A percentile compares a stretch with the other conserved stretches of the same genome.
These are phyloP conservation scores for Adineta ricciae DNA, from an alignment of 2,888 invertebrate genomes.

Conservation along the genomic window DNA sequence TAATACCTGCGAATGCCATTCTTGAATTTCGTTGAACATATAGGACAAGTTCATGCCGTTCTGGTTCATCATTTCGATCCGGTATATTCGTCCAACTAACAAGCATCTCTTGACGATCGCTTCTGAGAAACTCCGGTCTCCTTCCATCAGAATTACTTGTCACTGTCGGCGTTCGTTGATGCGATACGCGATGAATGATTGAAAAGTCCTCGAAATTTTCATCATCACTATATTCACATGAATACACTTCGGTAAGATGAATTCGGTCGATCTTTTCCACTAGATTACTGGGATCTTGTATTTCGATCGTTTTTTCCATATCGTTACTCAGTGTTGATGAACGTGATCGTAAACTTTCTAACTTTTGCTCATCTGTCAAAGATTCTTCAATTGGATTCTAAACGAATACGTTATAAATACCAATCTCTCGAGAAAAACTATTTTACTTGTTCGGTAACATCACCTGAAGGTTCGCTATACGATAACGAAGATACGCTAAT, in stretches of 20 bases:
- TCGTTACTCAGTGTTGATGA: background rate
- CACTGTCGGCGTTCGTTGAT: background rate
- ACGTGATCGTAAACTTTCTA: background rate
- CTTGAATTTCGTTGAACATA: conserved; percentile 7
- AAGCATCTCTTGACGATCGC: background rate
- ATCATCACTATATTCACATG: background rate
- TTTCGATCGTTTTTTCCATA: background rate
- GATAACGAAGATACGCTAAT: background rate
- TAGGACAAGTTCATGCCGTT: background rate
- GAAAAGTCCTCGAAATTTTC: background rate
- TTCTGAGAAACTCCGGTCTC: background rate
- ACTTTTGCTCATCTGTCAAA: background rate
- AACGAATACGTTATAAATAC: no score
- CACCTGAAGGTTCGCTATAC: no score
- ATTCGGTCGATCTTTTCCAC: background rate
- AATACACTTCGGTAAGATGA: background rate
- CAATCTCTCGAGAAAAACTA: no score
- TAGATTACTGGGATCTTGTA: background rate
- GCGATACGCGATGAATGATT: background rate
- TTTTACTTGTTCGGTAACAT: no score
- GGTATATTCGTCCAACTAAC: conserved; percentile 8
- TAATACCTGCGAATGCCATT: background rate
- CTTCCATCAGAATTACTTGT: background rate
- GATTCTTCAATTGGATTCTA: background rate
- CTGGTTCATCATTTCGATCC: background rate